Evolutionary conservation across 2,797 vertebrate species (phyloP), one percentile per base, ranked within the genome.

Genomic region (Hippoglossus hippoglossus): DNA sequence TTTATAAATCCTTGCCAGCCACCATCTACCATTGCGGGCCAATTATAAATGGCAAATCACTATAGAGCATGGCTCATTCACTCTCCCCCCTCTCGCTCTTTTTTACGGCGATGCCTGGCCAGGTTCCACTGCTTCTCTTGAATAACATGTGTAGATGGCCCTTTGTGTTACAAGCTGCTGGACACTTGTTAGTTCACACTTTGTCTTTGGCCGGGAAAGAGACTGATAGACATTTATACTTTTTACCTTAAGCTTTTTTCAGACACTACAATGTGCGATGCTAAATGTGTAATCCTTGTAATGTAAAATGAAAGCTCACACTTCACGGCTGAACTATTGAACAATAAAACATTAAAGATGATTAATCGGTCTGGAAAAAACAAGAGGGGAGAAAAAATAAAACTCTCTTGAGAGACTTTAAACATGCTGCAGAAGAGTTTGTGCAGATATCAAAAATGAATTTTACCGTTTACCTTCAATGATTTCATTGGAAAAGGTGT

Each of bases 41-140:
- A 94, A 91, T 93, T 94, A 92, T 89, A 93, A 94, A 94, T 91
- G 90, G 91, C 89, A 91, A 91, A 92, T 92, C 86, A 91, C 91
- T 89, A 90, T 91, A 91, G 81, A 80, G 89, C 88, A 87, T 83
- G 84, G 87, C 89, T 84, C 84, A 71, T 88, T 82, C 80, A 64
- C 80, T 79, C 80, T 65, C 49, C 71, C 70, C 71, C 67, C 73
- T 26, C 76, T 72, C 74, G 61, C 55, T 81, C 80, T 77, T 87
- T 92, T 83, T 82, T 89, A 88, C 84, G 84, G 88, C 88, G 82
- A 77, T 80, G 78, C 73, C 86, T 93, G 93, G 91, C 90, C 78
- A 66, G 76, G 82, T 85, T 92, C 84, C 91, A 92, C 86, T 67
- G 85, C 91, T 88, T 87, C 88, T 90, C 89, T 89, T 89, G 83